These are phyloP conservation scores for Agonopterix heracliana DNA, from an alignment of 2,888 invertebrate genomes.

Conservation along the genomic window DNA sequence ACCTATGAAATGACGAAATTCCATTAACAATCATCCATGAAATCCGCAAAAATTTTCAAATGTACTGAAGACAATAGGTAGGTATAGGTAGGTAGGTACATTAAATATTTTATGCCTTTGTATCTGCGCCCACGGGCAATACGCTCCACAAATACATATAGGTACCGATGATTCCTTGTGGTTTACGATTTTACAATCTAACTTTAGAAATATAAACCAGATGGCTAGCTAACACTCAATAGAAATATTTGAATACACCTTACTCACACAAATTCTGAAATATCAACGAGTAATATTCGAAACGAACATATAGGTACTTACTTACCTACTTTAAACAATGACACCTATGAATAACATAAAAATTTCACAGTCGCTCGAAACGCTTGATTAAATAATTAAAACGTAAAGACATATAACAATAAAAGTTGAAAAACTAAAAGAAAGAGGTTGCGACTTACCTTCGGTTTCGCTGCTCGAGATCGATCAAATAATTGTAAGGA, in stretches of 20 bases:
- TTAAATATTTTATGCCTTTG: neutral
- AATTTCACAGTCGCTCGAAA: neutral
- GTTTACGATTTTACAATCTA: conserved; percentile 75
- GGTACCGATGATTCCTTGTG: conserved; percentile 57
- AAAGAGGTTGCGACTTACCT: conserved; percentile 21
- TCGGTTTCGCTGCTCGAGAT: conserved; percentile 28
- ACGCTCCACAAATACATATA: conserved; percentile 50
- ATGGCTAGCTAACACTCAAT: conserved; percentile 68
- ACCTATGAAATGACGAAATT: neutral
- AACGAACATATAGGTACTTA: neutral
- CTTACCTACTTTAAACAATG: neutral
- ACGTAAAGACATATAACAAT: neutral
- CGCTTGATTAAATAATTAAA: neutral
- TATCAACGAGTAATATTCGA: neutral
- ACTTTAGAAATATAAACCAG: conserved; percentile 75
- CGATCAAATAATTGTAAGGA: conserved; percentile 31
- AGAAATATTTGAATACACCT: conserved; percentile 51
- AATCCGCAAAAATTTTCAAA: neutral
- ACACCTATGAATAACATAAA: neutral
- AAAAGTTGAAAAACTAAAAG: neutral
- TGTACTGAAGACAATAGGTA: neutral
- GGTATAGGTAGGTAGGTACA: no score
- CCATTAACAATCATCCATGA: neutral
- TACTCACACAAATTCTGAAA: neutral
- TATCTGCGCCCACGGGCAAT: neutral